A percentile compares a stretch with the other conserved stretches of the same genome.
Conservation (phyloP, 2,113 vertebrate genomes). For the Mus spicilegus region DNA sequence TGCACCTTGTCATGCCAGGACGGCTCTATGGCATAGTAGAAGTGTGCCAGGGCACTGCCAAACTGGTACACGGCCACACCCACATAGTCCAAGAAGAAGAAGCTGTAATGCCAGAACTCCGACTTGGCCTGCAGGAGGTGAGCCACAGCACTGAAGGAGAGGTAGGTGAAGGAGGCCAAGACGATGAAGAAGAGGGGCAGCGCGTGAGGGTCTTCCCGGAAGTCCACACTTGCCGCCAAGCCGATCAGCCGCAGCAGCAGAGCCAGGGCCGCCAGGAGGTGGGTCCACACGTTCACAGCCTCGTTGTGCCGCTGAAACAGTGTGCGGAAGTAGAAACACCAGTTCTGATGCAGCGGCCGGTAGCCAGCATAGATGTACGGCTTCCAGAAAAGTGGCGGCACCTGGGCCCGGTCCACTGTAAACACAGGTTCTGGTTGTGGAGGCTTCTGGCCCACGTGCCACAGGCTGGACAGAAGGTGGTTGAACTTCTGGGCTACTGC, state of each 20-base stretch:
- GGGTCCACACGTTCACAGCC: constrained; percentile 95
- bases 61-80: constrained; percentile 97
- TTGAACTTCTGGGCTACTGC: constrained; percentile 92
- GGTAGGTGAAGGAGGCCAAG: constrained; percentile 92
- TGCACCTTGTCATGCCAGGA: constrained; percentile 90
- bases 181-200: constrained; percentile 94
- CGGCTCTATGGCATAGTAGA: constrained; percentile 94
- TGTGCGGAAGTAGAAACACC: constrained; percentile 94
- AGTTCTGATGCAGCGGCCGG: constrained; percentile 91
- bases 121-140: constrained; percentile 97
- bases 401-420: constrained; percentile 91
- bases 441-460: constrained; percentile 89
- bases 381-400: constrained; percentile 94
- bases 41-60: constrained; percentile 93
- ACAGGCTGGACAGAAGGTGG: constrained; percentile 88
- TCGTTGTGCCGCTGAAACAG: constrained; percentile 98
- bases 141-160: constrained; percentile 93
- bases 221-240: constrained; percentile 91
- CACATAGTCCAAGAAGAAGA: constrained; percentile 98
- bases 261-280: constrained; percentile 91
- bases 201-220: constrained; percentile 92
- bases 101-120: constrained; percentile 96
- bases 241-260: constrained; percentile 92
- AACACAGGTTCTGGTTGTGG: constrained; percentile 88
- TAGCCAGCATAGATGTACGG: constrained; percentile 94